phyloP scores from a whole-genome alignment of 1,140 invertebrate genomes.

The Caenorhabditis briggsae region DNA sequence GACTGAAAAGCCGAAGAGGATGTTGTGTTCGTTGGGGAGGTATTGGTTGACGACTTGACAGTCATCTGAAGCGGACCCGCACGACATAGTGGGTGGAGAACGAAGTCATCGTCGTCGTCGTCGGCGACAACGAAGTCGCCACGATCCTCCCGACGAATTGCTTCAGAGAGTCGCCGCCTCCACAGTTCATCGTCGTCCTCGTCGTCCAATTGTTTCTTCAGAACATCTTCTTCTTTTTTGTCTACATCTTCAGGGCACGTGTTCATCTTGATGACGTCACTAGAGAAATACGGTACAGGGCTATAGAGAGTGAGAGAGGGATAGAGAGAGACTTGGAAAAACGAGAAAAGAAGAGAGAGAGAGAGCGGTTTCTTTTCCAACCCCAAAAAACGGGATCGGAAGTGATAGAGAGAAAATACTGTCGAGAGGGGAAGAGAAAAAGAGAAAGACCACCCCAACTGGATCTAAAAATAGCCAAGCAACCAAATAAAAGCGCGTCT shows the following conservation, averaged over 20 bases:
- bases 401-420: too few relatives aligned
- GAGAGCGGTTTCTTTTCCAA: too few relatives aligned
- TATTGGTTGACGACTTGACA: conserved; percentile 31
- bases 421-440: too few relatives aligned
- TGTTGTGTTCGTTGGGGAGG: conserved; percentile 14
- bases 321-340: background rate
- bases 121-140: background rate
- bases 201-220: background rate
- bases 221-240: too few relatives aligned
- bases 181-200: conserved; percentile 2
- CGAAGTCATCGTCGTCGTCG: background rate
- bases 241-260: background rate
- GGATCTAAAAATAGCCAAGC: too few relatives aligned
- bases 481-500: too few relatives aligned
- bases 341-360: background rate
- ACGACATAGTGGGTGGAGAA: conserved; percentile 33
- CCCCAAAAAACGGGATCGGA: too few relatives aligned
- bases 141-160: background rate
- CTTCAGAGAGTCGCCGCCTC: conserved; percentile 6
- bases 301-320: background rate
- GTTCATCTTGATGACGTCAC: background rate
- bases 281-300: background rate
- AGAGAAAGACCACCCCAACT: too few relatives aligned
- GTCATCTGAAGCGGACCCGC: conserved; percentile 40
- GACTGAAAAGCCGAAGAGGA: background rate